These are phyloP conservation scores for Hippotragus niger DNA, from an alignment of 2,113 vertebrate genomes.

Conservation along the genomic window DNA sequence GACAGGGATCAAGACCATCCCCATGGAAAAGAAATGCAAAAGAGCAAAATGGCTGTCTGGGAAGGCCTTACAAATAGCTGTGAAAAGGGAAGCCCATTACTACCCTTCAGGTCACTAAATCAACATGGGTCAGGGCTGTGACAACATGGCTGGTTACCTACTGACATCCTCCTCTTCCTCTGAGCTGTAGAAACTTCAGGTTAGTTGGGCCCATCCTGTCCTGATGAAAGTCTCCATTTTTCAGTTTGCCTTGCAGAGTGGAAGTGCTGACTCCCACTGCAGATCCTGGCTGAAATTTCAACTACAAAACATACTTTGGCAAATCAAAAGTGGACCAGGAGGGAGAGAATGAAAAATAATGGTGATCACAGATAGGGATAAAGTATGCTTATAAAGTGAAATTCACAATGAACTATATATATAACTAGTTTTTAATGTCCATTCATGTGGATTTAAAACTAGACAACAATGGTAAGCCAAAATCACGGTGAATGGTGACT, in stretches of 20 bases:
- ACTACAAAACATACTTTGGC: not conserved
- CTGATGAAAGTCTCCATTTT: not conserved
- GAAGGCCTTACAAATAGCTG: too few relatives aligned
- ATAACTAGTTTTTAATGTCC: not conserved
- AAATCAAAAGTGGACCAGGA: not conserved
- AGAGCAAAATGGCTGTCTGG: too few relatives aligned
- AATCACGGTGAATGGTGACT: too few relatives aligned
- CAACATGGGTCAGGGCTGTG: not conserved
- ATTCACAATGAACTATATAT: not conserved
- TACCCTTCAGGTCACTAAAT: not conserved
- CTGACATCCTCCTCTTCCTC: not conserved
- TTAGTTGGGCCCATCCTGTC: accelerated
- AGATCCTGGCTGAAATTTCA: not conserved
- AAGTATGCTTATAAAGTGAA: not conserved
- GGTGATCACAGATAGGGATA: not conserved
- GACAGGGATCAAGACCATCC: too few relatives aligned
- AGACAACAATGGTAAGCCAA: not conserved
- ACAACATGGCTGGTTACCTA: not conserved
- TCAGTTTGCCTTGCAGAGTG: not conserved
- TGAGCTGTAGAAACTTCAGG: not conserved
- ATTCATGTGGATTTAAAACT: not conserved
- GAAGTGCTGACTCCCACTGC: not conserved
- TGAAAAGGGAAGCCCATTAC: too few relatives aligned
- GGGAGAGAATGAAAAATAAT: not conserved
- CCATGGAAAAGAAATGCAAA: too few relatives aligned